These are phyloP conservation scores for Balaeniceps rex DNA, from an alignment of 2,113 vertebrate genomes.

Conservation along the genomic window DNA sequence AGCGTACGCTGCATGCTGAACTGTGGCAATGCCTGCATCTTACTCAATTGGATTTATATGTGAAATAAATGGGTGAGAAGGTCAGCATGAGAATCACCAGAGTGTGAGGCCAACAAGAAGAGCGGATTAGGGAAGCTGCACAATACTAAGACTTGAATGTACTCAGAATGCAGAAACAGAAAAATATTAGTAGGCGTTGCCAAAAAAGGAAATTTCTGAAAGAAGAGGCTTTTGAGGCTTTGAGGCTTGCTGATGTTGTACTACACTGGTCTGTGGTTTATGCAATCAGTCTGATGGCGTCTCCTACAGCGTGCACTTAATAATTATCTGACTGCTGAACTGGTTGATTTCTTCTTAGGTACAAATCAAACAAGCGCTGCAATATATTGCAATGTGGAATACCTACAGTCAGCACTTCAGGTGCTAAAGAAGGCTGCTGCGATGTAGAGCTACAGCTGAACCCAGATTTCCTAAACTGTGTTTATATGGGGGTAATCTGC, in stretches of 20 bases:
- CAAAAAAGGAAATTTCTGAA: neutral
- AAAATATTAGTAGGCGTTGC: neutral
- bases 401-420: neutral
- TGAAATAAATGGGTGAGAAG: neutral
- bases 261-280: neutral
- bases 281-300: neutral
- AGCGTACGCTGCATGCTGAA: accelerated
- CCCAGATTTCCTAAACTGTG: neutral
- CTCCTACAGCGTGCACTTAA: neutral
- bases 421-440: neutral
- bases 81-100: neutral
- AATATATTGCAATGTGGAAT: neutral
- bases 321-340: slow-evolving; percentile 6
- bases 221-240: too few relatives aligned
- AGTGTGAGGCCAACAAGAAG: accelerated
- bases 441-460: neutral
- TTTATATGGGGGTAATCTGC: neutral
- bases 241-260: neutral
- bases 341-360: neutral
- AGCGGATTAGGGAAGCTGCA: neutral
- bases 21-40: neutral
- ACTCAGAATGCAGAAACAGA: neutral
- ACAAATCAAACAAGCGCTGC: neutral
- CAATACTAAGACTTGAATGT: neutral
- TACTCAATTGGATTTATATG: accelerated